Percentiles rank a stretch among this genome's conserved stretches.
phyloP scores from a whole-genome alignment of 2,113 vertebrate genomes.

The Thamnaconus septentrionalis region DNA sequence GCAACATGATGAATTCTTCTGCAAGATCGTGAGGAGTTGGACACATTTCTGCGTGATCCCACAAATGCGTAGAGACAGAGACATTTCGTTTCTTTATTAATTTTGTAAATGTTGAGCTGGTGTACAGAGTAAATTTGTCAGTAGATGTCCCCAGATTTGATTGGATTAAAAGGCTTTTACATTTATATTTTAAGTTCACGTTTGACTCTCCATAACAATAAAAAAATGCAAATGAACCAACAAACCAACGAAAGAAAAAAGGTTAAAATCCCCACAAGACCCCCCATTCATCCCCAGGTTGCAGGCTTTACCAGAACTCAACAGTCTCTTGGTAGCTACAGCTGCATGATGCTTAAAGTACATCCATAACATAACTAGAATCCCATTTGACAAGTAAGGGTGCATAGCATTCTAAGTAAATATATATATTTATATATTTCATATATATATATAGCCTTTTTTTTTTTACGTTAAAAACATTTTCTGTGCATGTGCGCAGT shows the following conservation, averaged over 20 bases:
- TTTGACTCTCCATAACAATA: conserved; percentile 78
- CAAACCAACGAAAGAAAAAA: conserved; percentile 48
- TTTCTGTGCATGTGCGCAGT: conserved; percentile 82
- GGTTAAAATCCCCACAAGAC: conserved; percentile 74
- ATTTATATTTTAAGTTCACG: conserved; percentile 71
- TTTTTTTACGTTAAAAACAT: conserved; percentile 77
- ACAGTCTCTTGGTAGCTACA: conserved; percentile 80
- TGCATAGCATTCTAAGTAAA: conserved; percentile 86
- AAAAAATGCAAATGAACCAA: conserved; percentile 66
- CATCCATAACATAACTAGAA: conserved; percentile 82
- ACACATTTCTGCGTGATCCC: not conserved
- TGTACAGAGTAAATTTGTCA: conserved; percentile 82
- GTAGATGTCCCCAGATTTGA: conserved; percentile 76
- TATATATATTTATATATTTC: conserved; percentile 76
- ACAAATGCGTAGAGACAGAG: conserved; percentile 51
- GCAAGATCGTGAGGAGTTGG: not conserved
- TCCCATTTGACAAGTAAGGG: conserved; percentile 79
- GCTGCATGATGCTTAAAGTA: conserved; percentile 79
- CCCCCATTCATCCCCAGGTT: conserved; percentile 67
- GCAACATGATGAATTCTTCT: too few relatives aligned
- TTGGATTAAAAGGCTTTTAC: conserved; percentile 78
- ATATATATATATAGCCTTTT: conserved; percentile 70
- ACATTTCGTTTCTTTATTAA: conserved; percentile 85
- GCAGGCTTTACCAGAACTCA: conserved; percentile 79
- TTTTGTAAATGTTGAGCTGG: conserved; percentile 86